Evolutionary conservation across 2,888 invertebrate genomes (phyloP).

Genomic region (Rhogogaster chlorosoma): DNA sequence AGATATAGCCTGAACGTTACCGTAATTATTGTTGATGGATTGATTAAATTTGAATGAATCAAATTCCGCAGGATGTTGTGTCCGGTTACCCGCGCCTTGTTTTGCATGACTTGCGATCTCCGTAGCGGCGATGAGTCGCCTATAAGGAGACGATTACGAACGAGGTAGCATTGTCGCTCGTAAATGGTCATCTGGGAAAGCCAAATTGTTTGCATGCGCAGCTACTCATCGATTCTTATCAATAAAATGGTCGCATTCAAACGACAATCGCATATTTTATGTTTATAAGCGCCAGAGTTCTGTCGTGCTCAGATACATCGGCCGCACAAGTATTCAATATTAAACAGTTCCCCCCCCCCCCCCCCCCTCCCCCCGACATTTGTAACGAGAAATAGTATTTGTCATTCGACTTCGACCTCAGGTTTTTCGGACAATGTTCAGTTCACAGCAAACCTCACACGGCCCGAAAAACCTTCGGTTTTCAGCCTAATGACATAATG

Average conservation of each 20-base stretch:
- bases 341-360: no score
- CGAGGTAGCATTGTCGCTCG: constrained; percentile 46
- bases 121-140: neutral
- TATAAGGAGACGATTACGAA: constrained; percentile 50
- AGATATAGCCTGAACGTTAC: neutral
- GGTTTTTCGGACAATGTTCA: no score
- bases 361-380: no score
- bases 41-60: constrained; percentile 35
- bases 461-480: no score
- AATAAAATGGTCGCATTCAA: constrained; percentile 31
- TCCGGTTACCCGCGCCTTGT: constrained; percentile 32
- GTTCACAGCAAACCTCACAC: no score
- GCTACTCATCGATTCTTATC: constrained; percentile 7
- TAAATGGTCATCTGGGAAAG: constrained; percentile 53
- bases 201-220: constrained; percentile 43
- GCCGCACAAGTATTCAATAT: neutral
- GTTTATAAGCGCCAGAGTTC: constrained; percentile 9
- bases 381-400: no score
- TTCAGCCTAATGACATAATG: no score
- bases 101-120: constrained; percentile 39
- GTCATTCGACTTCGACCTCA: no score
- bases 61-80: constrained; percentile 43
- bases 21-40: constrained; percentile 39
- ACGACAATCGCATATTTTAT: constrained; percentile 26
- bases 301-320: neutral